phyloP scores from a whole-genome alignment of 2,113 vertebrate genomes.

The Lamprologus lemairii region DNA sequence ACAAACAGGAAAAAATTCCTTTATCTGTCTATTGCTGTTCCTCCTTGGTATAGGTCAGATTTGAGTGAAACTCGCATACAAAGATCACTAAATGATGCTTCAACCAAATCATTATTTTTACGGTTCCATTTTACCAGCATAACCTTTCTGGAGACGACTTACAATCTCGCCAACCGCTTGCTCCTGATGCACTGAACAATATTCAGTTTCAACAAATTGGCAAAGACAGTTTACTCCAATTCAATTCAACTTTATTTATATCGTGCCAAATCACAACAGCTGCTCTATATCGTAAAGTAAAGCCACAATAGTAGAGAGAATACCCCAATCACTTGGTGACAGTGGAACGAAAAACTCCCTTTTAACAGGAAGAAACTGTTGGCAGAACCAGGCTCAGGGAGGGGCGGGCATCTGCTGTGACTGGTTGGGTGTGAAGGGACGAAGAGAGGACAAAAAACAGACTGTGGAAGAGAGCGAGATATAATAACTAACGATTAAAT shows the following conservation, averaged over 20 bases:
- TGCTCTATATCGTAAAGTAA: fast-evolving
- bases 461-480: neutral
- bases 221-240: neutral
- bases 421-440: neutral
- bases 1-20: neutral
- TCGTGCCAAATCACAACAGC: neutral
- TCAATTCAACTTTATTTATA: neutral
- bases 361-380: neutral
- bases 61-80: neutral
- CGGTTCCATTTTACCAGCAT: neutral
- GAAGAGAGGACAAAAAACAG: neutral
- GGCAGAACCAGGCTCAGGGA: neutral
- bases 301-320: neutral
- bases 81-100: neutral
- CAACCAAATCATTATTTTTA: neutral
- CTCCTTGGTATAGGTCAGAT: fast-evolving
- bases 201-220: neutral
- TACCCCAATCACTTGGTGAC: neutral
- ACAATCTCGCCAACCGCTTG: neutral
- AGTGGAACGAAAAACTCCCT: fast-evolving
- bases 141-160: neutral
- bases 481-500: neutral
- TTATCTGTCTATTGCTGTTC: neutral
- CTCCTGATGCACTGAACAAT: neutral
- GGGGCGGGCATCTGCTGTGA: neutral